Conservation (phyloP, 2,888 invertebrate species). For the Mactromeris polynyma region DNA sequence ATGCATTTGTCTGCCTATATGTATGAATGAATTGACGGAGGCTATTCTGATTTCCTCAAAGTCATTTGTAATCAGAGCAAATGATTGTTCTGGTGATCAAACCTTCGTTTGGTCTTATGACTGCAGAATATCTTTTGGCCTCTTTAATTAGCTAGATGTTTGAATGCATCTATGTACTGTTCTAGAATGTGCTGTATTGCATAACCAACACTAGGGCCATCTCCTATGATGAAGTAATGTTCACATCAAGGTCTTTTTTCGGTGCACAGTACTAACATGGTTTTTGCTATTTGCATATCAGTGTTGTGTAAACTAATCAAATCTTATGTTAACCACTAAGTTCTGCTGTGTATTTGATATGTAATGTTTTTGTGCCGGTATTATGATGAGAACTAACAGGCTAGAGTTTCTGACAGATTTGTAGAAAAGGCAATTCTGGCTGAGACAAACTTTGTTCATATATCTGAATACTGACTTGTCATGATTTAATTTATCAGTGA, state of each 20-base stretch:
- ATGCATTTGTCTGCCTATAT: not conserved
- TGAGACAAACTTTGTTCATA: slow-evolving; percentile 48
- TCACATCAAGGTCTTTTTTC: too few relatives aligned
- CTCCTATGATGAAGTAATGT: too few relatives aligned
- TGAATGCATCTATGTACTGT: not conserved
- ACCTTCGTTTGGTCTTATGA: not conserved
- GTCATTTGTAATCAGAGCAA: not conserved
- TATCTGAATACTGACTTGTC: slow-evolving; percentile 12
- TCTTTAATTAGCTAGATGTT: not conserved
- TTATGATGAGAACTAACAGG: slow-evolving; percentile 53
- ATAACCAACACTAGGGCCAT: too few relatives aligned
- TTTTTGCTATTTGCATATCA: too few relatives aligned
- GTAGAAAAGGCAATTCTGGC: slow-evolving; percentile 17
- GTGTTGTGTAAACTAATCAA: too few relatives aligned
- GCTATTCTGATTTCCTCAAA: too few relatives aligned
- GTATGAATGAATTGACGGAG: too few relatives aligned
- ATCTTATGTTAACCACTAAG: too few relatives aligned
- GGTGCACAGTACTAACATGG: too few relatives aligned
- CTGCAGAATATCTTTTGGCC: not conserved
- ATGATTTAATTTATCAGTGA: too few relatives aligned
- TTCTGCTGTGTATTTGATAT: too few relatives aligned
- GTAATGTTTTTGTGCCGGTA: slow-evolving; percentile 29
- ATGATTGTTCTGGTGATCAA: not conserved
- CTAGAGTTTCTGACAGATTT: slow-evolving; percentile 54
- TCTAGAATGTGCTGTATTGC: not conserved